These are phyloP conservation scores for Mastigias papua DNA, from an alignment of 30 jellyfish, hydroid and myxozoan genomes.

Conservation along the genomic window DNA sequence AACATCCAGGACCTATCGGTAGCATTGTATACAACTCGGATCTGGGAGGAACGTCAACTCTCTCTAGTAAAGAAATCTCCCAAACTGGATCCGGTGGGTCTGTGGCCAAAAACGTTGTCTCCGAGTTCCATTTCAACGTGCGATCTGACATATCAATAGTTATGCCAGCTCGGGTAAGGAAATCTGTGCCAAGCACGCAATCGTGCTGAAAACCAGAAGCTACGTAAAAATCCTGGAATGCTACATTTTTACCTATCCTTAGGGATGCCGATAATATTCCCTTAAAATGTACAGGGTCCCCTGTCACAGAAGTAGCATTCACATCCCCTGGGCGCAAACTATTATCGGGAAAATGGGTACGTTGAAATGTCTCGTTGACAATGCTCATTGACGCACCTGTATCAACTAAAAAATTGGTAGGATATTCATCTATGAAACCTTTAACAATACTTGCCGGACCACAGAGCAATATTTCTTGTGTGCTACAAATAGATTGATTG, in stretches of 20 bases:
- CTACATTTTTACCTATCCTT: too few relatives aligned
- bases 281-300: constrained; percentile 59
- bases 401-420: constrained; percentile 39
- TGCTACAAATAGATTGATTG: neutral
- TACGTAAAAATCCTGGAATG: too few relatives aligned
- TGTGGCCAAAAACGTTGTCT: constrained; percentile 40
- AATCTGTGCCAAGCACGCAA: constrained; percentile 52
- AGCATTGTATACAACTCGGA: constrained; percentile 17
- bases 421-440: constrained; percentile 23
- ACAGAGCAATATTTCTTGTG: constrained; percentile 6
- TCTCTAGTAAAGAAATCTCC: constrained; percentile 4
- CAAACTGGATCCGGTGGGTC: constrained; percentile 46
- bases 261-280: constrained; percentile 56
- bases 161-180: constrained; percentile 32
- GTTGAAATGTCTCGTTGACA: constrained; percentile 46
- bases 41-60: constrained; percentile 23
- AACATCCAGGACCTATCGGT: constrained; percentile 59
- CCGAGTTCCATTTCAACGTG: constrained; percentile 43
- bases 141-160: too few relatives aligned
- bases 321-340: constrained; percentile 33
- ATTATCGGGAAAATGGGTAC: constrained; percentile 27
- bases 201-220: too few relatives aligned
- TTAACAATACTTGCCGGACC: constrained; percentile 25
- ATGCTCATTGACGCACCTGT: too few relatives aligned
- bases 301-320: constrained; percentile 50